Evolutionary conservation across 2,888 invertebrate genomes (phyloP).

Genomic region (Augochlorella aurata): DNA sequence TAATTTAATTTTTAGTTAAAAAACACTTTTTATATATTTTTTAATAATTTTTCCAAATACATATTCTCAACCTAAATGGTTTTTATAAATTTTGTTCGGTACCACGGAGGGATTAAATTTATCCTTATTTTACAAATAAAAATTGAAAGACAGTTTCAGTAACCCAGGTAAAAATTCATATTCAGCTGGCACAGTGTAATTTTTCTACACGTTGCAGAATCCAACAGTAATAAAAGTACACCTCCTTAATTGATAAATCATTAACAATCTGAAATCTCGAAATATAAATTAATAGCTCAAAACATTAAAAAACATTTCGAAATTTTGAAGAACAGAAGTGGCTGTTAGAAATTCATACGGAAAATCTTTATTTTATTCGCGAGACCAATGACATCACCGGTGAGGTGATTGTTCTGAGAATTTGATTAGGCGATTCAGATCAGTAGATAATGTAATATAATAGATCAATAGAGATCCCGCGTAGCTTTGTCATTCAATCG

Average conservation of each 20-base stretch:
- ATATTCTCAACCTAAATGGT: background rate
- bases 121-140: background rate
- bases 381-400: background rate
- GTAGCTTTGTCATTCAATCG: slow-evolving; percentile 37
- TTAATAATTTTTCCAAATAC: background rate
- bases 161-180: background rate
- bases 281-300: background rate
- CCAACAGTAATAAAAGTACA: background rate
- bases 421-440: background rate
- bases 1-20: background rate
- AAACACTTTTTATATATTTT: background rate
- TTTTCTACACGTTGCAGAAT: background rate
- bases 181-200: background rate
- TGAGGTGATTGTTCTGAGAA: background rate
- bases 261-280: background rate
- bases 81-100: background rate
- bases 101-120: background rate
- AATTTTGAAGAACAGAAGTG: background rate
- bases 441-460: slow-evolving; percentile 8
- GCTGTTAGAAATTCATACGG: background rate
- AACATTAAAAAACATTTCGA: background rate
- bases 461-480: background rate
- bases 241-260: background rate
- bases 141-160: background rate
- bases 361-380: background rate